Evolutionary conservation across 2,888 invertebrate species (phyloP).

Genomic region (Danaus chrysippus): DNA sequence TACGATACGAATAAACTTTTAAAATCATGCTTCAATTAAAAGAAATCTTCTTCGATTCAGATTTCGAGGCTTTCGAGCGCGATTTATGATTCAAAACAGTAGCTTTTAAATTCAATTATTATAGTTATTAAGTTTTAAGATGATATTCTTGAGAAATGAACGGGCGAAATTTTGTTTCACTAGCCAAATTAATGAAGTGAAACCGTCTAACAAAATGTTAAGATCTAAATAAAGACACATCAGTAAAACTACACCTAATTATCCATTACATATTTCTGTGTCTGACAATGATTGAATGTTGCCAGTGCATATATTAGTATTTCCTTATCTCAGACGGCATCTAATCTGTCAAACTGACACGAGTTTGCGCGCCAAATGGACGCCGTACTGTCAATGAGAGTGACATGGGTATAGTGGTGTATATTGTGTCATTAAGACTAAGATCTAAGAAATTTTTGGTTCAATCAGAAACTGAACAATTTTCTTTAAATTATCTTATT

Average conservation of each 20-base stretch:
- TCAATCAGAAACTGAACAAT: too few relatives aligned
- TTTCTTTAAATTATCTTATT: too few relatives aligned
- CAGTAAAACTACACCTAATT: constrained; percentile 10
- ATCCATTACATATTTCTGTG: constrained; percentile 7
- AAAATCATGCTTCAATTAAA: constrained; percentile 3
- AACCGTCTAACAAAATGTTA: background rate
- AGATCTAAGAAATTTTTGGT: background rate
- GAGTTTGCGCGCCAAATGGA: constrained; percentile 31
- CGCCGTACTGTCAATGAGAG: constrained; percentile 22
- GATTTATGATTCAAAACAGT: too few relatives aligned
- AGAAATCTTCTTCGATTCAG: background rate
- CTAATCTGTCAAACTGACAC: constrained; percentile 34
- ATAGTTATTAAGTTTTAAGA: too few relatives aligned
- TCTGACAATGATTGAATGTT: constrained; percentile 23
- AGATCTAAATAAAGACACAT: constrained; percentile 4
- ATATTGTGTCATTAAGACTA: too few relatives aligned
- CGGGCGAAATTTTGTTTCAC: too few relatives aligned
- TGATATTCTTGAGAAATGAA: too few relatives aligned
- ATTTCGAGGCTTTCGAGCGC: background rate
- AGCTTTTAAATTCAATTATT: too few relatives aligned
- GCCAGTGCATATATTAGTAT: constrained; percentile 25
- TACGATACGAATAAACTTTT: constrained; percentile 29
- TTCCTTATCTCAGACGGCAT: constrained; percentile 32
- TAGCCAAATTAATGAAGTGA: too few relatives aligned
- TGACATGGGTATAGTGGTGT: constrained; percentile 13